These are phyloP conservation scores for Beroe ovata DNA, from an alignment of 37 sponge, comb jelly and placozoan species.

Conservation along the genomic window DNA sequence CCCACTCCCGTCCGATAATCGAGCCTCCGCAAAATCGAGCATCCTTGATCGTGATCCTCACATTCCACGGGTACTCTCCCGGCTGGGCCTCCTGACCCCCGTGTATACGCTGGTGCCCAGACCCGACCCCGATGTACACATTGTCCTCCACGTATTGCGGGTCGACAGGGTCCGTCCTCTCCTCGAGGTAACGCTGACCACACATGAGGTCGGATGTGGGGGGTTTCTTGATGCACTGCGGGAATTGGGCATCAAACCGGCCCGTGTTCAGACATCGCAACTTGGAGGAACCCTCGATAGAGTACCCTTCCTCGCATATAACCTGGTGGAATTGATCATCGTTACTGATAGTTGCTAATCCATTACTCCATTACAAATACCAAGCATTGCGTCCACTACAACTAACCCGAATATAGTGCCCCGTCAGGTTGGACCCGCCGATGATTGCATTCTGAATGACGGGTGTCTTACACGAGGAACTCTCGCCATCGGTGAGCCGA, in stretches of 20 bases:
- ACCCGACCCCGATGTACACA: neutral
- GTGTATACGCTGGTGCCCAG: neutral
- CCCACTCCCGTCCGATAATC: conserved; percentile 26
- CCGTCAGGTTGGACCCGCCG: neutral
- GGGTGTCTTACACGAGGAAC: neutral
- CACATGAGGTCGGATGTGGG: neutral
- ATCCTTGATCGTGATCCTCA: neutral
- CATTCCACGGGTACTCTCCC: conserved; percentile 56
- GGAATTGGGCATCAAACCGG: neutral
- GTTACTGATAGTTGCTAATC: too few relatives aligned
- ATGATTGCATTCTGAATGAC: conserved; percentile 12
- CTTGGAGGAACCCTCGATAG: neutral
- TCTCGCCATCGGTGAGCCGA: neutral
- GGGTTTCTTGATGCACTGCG: conserved; percentile 1
- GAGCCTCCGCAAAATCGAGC: conserved; percentile 57
- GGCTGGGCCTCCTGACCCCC: conserved; percentile 34
- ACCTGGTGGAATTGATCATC: too few relatives aligned
- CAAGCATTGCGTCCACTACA: too few relatives aligned
- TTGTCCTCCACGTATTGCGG: neutral
- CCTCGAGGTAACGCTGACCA: neutral
- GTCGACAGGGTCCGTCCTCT: neutral
- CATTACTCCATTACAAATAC: too few relatives aligned
- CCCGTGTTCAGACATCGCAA: conserved; percentile 37
- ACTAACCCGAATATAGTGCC: neutral
- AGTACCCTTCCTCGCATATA: conserved; percentile 43